Base-by-base conservation (phyloP, 2,797 vertebrate genomes). In the Melanotaenia pygmaea region DNA sequence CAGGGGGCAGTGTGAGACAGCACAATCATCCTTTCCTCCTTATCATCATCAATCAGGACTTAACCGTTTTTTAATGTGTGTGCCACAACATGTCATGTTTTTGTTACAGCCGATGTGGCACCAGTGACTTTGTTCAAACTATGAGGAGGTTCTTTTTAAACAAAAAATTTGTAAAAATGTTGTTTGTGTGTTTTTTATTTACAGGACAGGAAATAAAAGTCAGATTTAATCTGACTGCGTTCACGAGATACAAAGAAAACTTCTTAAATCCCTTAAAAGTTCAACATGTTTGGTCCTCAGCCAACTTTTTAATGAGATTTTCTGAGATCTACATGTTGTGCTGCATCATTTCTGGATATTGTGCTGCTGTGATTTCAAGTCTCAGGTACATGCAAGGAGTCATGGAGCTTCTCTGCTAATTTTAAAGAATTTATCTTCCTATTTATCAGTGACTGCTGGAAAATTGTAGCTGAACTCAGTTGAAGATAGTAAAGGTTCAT, bases 1-100 rank as follows among this genome's bases (percentile, higher is more conserved):
- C 85, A 88, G 93, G 86, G 57, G 92, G 89, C 92, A 87, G 83
- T 74, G 43, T 67, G 64, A 22, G 76, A 83, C 70, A 63, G 63
- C 40, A 57, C 10, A 62, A 54, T 37, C 45, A 34, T 20, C 47
- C 56, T 14, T 26, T 22, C 45, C 2, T 37, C 2, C 22, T 67
- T 28, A 30, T 45, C 35, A 2, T 18, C 70, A 22, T 24, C 59
- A 13, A 26, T 28, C 61, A 59, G 30, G 59, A 40, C 58, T 61
- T 58, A 53, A 54, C 47, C 2, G 10, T 34, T 63, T 51, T 62
- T 28, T 40, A 54, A 53, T 20, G 62, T 26, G 58, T 28, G 24
- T 24, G 30, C 28, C 1, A 0, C 1, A 35, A 28, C 18, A 26
- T 28, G 40, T 16, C 0, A 56, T n/a, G 14, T 37, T 18, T 63